Evolutionary conservation across 1,140 invertebrate species (phyloP).

Genomic region (Hetaerina americana): DNA sequence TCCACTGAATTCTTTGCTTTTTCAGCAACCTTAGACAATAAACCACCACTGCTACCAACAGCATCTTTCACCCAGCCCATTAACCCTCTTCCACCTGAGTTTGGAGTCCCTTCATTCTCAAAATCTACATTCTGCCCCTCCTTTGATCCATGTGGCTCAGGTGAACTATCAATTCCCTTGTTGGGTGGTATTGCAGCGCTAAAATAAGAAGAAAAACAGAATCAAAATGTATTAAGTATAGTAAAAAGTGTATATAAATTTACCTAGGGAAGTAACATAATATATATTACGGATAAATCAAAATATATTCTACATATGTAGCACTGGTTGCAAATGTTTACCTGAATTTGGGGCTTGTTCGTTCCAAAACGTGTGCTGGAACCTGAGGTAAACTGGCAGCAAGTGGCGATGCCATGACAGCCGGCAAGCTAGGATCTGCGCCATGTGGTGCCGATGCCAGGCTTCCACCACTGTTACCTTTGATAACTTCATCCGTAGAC

Average conservation of each 20-base stretch:
- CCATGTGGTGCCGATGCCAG: not conserved
- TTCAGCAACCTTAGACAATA: slow-evolving; percentile 51
- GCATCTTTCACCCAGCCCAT: slow-evolving; percentile 44
- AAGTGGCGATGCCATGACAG: not conserved
- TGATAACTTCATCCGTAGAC: slow-evolving; percentile 2
- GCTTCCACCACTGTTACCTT: slow-evolving; percentile 7
- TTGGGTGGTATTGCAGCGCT: slow-evolving; percentile 42
- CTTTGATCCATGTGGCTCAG: slow-evolving; percentile 22
- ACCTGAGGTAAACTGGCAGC: not conserved
- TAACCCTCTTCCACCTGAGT: slow-evolving; percentile 32
- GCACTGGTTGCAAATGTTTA: slow-evolving; percentile 13
- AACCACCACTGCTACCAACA: slow-evolving; percentile 35
- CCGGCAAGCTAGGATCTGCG: too few relatives aligned
- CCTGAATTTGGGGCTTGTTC: slow-evolving; percentile 9
- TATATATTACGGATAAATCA: too few relatives aligned
- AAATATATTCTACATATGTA: slow-evolving; percentile 1
- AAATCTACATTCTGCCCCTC: not conserved
- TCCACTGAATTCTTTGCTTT: slow-evolving; percentile 74
- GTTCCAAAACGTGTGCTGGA: not conserved
- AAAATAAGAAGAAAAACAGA: slow-evolving; percentile 14
- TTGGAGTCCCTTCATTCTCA: slow-evolving; percentile 16
- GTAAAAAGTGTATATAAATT: not conserved
- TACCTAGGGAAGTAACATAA: not conserved
- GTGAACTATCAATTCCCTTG: slow-evolving; percentile 33
- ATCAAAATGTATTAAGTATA: not conserved